phyloP scores from a whole-genome alignment of 2,113 vertebrate species.

The Melanotaenia duboulayi region DNA sequence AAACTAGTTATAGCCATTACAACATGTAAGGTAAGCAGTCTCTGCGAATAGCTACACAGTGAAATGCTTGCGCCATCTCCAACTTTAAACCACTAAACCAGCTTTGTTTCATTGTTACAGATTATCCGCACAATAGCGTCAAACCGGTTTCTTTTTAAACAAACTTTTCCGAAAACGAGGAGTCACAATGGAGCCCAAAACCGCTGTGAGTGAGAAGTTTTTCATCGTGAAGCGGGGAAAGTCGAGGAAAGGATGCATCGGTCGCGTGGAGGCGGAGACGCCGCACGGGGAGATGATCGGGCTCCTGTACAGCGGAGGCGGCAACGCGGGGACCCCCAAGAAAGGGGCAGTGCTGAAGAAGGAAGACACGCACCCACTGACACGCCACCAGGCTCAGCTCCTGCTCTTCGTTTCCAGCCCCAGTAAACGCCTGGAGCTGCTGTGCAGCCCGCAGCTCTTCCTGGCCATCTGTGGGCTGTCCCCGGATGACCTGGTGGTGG shows the following conservation, averaged over 20 bases:
- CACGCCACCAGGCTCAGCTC: conserved; percentile 81
- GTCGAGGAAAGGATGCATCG: conserved; percentile 77
- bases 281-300: conserved; percentile 70
- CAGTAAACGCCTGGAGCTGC: conserved; percentile 74
- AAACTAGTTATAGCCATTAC: not conserved
- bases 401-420: conserved; percentile 76
- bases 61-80: too few species aligned
- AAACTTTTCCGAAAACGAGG: too few species aligned
- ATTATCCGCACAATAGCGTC: too few species aligned
- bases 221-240: conserved; percentile 80
- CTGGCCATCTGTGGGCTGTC: conserved; percentile 78
- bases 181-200: conserved; percentile 67
- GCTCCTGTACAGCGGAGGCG: conserved; percentile 55
- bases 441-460: conserved; percentile 83
- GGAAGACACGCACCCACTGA: conserved; percentile 76
- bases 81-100: too few species aligned
- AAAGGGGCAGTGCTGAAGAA: conserved; percentile 63
- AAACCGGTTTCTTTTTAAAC: too few species aligned
- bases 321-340: conserved; percentile 51
- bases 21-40: too few species aligned
- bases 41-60: too few species aligned
- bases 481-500: conserved; percentile 79
- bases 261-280: conserved; percentile 71
- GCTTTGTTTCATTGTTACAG: too few species aligned
- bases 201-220: conserved; percentile 61